Base-by-base conservation (phyloP, 2,888 invertebrate genomes). In the Tenodera sinensis region DNA sequence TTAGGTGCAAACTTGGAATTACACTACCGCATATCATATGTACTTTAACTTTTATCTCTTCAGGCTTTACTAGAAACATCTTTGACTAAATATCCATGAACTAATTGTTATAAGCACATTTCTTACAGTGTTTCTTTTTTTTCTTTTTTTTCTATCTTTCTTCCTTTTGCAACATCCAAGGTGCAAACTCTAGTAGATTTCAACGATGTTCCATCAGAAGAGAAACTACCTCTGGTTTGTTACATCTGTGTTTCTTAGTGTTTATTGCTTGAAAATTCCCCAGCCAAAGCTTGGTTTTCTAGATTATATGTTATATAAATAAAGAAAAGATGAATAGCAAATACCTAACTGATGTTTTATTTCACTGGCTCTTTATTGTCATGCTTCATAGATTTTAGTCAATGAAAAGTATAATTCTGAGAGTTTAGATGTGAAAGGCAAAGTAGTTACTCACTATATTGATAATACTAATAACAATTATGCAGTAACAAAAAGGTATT, bases 101-200 rank as follows among this genome's bases (percentile, higher is more conserved):
- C 54, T 71, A 71, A 71, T 71, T 71, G 20, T 83, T 30, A 20
- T 85, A 71, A 54, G 28, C 88, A 88, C 88, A 89, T 84, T 88
- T 87, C 85, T 88, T 90, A 89, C 34, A 71, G 84, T 30, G 54
- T 27, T 84, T 87, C 85, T 90, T 89, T 89, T 88, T 90, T 87
- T 90, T 47, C 88, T 87, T 87, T 88, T 90, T 89, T 85, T 82
- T 85, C 83, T 83, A 28, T 28, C 30, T 28, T 81, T 34, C 28
- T 71, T 87, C 81, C 82, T 88, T 89, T 86, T 87, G 88, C 90
- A 86, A 83, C 90, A 93, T 20, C 54, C 54, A 94, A 96, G 96
- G 96, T 96, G 95, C 96, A 96, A 95, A 95, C 96, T 95, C 96
- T 97, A 96, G 96, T 96, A 96, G 97, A 97, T 95, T 97, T 96